A percentile compares a stretch with the other conserved stretches of the same genome.
These are phyloP conservation scores for Leptodactylus fuscus DNA, from an alignment of 2,113 vertebrate genomes.

Conservation along the genomic window DNA sequence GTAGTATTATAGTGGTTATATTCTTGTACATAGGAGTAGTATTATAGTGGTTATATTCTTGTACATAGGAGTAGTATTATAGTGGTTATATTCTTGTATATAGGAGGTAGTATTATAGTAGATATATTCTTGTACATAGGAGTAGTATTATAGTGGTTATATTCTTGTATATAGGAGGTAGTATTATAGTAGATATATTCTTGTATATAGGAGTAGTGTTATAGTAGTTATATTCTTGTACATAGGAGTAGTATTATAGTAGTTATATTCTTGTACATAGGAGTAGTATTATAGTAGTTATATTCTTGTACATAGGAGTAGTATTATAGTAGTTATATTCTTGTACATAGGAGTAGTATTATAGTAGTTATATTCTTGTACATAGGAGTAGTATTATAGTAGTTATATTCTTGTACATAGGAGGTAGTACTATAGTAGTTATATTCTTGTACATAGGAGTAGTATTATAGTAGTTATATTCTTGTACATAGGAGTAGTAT, in stretches of 20 bases:
- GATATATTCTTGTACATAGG: background rate
- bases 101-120: background rate
- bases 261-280: background rate
- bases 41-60: no score
- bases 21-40: no score
- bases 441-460: no score
- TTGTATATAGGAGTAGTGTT: background rate
- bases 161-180: background rate
- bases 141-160: background rate
- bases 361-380: no score
- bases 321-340: no score
- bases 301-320: background rate
- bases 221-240: background rate
- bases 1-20: no score
- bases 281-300: background rate
- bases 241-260: background rate
- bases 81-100: background rate
- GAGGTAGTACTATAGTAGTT: no score
- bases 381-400: no score
- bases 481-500: no score
- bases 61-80: background rate
- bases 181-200: conserved; percentile 7
- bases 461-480: no score
- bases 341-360: no score
- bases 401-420: no score